Evolutionary conservation across 1,140 invertebrate species (phyloP), one percentile per base, ranked within the genome.

Genomic region (Drosophila athabasca): DNA sequence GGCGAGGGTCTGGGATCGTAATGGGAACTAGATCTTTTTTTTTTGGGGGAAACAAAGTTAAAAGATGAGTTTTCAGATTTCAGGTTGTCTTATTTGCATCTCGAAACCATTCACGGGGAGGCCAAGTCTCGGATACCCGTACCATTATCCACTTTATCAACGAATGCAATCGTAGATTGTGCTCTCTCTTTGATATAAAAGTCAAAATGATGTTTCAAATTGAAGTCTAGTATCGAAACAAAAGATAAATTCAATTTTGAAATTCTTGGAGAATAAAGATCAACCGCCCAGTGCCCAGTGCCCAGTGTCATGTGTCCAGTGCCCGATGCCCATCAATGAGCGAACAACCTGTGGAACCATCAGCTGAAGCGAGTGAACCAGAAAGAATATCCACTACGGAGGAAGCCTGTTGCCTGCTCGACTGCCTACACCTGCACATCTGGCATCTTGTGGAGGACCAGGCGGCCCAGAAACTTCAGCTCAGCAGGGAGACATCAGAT

Each of bases 361-460:
- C 9, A 3, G 11, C 11, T 6, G 35, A 44, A 41, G n/a, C 11
- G 3, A 41, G 9, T 17, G 17, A 22, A 15, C 26, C 3, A 13
- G 26, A n/a, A 24, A 7, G 9, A 15, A 29, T 6, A 46, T 24
- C 41, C n/a, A 35, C 2, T 0, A 7, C n/a, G 5, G 15, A 62
- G n/a, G 43, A 44, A 7, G 24, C 17, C 8, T 45, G 39, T 6
- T 7, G 22, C 15, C 57, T 62, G 7, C 44, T 82, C 26, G 79
- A 81, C 67, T 46, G 13, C 2, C 65, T 82, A 26, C 49, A 66
- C 22, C 22, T 81, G 53, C 41, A 67, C 7, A 41, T 77, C 44
- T 3, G 77, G 7, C 61, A 74, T 0, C 22, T 77, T 1, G 19
- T 74, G 1, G 74, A 81, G 17, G 58, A 70, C 9, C 52, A 61